Base-by-base conservation (phyloP, 2,888 invertebrate species). In the Epicampocera succincta region DNA sequence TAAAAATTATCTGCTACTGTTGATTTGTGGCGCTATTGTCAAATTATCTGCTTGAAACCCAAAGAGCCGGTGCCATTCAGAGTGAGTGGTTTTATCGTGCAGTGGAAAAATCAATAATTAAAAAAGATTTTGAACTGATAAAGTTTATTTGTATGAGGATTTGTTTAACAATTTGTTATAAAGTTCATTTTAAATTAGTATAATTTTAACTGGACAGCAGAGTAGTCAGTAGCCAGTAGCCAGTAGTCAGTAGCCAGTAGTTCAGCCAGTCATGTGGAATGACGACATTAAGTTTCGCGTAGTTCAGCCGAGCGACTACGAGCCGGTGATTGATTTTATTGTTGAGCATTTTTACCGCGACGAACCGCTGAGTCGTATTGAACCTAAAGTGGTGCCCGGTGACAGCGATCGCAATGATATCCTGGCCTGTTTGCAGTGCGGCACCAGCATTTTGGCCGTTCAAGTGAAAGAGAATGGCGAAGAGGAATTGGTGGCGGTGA, bases 251-350 rank as follows among this genome's bases (percentile, higher is more conserved):
- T n/a, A n/a, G 5, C 15, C 60, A n/a, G n/a, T n/a, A n/a, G n/a
- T 33, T 13, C 19, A 33, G 9, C n/a, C n/a, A 8, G 46, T 25
- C 33, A 78, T 78, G 65, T 50, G 12, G n/a, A 48, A 52, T 17
- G 73, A 79, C 29, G 56, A 63, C 29, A 68, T 74, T 11, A 61
- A 61, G 56, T 44, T 79, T 42, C 68, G 73, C 11, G 48, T 68
- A 3, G 54, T 79, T 11, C 25, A 63, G 42, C 63, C 68, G 6
- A 9, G 42, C 0, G 71, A 80, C 25, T 63, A 63, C n/a, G 63
- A 63, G 19, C 29, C 63, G 19, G 61, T 80, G 15, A 5, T 46
- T 5, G 2, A 74, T 1, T 75, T 75, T 44, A 63, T 73, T 12
- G 17, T 68, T 15, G 46, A 66, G 1, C 29, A 80, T 11, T 71